Percentiles rank a stretch among this genome's conserved stretches.
These are phyloP conservation scores for Toxotes chatareus DNA, from an alignment of 2,113 vertebrate genomes.

Conservation along the genomic window DNA sequence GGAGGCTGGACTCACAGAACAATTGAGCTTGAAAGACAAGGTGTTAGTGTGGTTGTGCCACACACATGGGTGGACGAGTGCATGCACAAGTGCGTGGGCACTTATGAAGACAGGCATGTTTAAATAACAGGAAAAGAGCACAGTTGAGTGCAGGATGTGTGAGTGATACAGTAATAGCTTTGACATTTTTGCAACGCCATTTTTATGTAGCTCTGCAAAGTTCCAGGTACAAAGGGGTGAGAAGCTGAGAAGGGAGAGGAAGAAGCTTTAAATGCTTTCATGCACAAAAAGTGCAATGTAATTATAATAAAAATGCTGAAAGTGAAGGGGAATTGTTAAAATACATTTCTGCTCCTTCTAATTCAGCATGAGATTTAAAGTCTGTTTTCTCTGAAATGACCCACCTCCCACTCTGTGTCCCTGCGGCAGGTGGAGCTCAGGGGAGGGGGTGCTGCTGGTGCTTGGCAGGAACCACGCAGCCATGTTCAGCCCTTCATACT, in stretches of 20 bases:
- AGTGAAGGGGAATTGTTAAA: constrained; percentile 24
- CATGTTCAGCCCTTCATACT: constrained; percentile 80
- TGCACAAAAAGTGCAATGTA: constrained; percentile 22
- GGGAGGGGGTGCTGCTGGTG: constrained; percentile 29
- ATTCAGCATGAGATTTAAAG: constrained; percentile 4
- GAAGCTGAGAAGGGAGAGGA: constrained; percentile 28
- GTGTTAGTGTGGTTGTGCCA: neutral
- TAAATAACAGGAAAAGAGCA: constrained; percentile 51
- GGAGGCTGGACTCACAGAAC: constrained; percentile 5
- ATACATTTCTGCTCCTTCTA: constrained; percentile 35
- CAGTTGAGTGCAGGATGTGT: constrained; percentile 37
- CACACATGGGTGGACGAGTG: constrained; percentile 15
- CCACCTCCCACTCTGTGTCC: constrained; percentile 49
- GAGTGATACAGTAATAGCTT: constrained; percentile 55
- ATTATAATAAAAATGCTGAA: constrained; percentile 49
- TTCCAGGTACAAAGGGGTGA: constrained; percentile 45
- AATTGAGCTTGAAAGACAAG: constrained; percentile 34
- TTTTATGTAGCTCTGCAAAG: constrained; percentile 61
- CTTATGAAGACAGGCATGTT: constrained; percentile 45
- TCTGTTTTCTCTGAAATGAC: constrained; percentile 12
- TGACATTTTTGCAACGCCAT: constrained; percentile 79
- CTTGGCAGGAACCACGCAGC: constrained; percentile 74
- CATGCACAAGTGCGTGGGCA: constrained; percentile 42
- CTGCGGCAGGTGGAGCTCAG: constrained; percentile 54
- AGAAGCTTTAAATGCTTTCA: constrained; percentile 22